Evolutionary conservation across 2,797 vertebrate species (phyloP).

Genomic region (Amphiprion clarkii): DNA sequence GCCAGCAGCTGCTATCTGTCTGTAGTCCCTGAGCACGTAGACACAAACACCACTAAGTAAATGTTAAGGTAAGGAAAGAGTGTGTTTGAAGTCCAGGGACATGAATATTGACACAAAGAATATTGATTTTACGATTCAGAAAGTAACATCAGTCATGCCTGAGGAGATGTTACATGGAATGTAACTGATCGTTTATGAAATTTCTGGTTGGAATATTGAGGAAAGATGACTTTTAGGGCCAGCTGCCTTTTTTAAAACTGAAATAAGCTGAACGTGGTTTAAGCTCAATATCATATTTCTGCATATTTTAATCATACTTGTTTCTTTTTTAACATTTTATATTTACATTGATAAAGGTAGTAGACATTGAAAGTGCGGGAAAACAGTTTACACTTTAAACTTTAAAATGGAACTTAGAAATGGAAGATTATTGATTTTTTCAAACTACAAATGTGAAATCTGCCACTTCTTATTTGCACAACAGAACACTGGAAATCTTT

Average conservation of each 20-base stretch:
- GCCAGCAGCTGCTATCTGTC: not conserved
- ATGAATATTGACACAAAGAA: conserved; percentile 2
- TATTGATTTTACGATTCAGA: not conserved
- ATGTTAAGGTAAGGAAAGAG: conserved; percentile 25
- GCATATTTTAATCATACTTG: too few species aligned
- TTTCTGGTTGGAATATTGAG: not conserved
- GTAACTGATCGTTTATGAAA: not conserved
- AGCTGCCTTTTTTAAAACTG: too few species aligned
- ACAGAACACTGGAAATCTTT: too few species aligned
- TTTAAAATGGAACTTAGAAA: too few species aligned
- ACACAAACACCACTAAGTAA: conserved; percentile 21
- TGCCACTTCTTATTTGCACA: not conserved
- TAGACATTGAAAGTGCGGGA: too few species aligned
- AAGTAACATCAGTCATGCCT: not conserved
- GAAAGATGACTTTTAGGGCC: too few species aligned
- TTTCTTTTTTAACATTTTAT: too few species aligned
- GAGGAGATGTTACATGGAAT: not conserved
- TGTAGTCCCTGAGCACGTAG: conserved; percentile 7
- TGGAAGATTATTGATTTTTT: not conserved
- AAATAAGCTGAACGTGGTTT: too few species aligned
- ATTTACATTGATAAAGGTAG: too few species aligned
- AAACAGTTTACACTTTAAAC: too few species aligned
- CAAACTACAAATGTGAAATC: not conserved
- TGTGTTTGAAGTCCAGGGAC: not conserved
- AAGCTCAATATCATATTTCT: too few species aligned